A percentile compares a stretch with the other conserved stretches of the same genome.
phyloP scores from a whole-genome alignment of 1,140 invertebrate genomes.

The Trachymyrmex septentrionalis region DNA sequence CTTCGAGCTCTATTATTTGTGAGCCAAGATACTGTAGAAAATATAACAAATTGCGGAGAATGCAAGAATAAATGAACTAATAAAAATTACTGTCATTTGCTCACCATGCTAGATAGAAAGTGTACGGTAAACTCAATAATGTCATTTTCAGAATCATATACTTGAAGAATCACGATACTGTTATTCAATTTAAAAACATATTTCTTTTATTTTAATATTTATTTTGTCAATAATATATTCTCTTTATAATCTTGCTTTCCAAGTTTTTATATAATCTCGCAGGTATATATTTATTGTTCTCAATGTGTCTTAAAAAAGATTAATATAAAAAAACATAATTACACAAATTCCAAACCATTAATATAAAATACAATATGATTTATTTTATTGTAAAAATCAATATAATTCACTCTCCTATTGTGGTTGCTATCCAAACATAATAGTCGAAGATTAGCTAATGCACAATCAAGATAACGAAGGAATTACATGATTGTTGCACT shows the following conservation, averaged over 20 bases:
- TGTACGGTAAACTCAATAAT: background rate
- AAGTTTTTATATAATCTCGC: background rate
- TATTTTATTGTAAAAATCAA: background rate
- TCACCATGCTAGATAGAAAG: background rate
- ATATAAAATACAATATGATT: background rate
- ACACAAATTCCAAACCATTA: background rate
- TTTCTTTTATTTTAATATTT: conserved; percentile 1
- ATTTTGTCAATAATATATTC: background rate
- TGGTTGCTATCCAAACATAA: background rate
- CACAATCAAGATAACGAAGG: background rate
- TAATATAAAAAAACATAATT: conserved; percentile 3
- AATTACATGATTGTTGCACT: background rate
- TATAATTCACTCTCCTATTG: background rate
- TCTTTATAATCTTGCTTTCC: background rate
- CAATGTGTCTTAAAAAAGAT: background rate
- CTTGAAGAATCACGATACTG: background rate
- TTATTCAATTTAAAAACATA: background rate
- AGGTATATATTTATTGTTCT: background rate
- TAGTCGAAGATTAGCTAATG: conserved; percentile 8
- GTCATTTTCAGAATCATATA: background rate
- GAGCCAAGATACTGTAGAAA: background rate
- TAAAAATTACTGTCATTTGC: conserved; percentile 5
- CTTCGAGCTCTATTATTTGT: background rate
- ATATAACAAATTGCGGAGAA: background rate
- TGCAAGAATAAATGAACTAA: background rate